phyloP scores from a whole-genome alignment of 1,140 invertebrate species.

The Daktulosphaira vitifoliae region DNA sequence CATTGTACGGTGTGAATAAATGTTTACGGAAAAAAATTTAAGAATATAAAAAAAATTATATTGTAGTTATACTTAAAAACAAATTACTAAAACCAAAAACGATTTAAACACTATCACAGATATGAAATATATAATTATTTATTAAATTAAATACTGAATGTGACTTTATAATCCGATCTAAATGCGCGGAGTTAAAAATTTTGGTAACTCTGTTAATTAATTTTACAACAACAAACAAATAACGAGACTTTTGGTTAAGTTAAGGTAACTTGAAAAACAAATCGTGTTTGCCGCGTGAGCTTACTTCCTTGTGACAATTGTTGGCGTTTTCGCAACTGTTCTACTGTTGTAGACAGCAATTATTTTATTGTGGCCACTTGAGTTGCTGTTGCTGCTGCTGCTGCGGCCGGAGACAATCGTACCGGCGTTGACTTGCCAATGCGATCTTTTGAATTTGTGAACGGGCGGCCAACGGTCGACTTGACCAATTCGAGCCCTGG shows the following conservation, averaged over 20 bases:
- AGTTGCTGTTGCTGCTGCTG: not conserved
- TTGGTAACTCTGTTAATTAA: no score
- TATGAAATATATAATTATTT: not conserved
- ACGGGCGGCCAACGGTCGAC: not conserved
- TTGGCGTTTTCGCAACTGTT: not conserved
- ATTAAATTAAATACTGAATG: no score
- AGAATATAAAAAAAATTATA: no score
- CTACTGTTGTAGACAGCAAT: no score
- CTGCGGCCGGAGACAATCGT: not conserved
- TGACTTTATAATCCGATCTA: no score
- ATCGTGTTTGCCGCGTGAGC: not conserved
- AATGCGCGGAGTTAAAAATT: no score
- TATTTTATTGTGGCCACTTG: no score
- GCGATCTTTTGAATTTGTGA: not conserved
- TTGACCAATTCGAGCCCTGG: not conserved
- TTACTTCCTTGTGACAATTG: constrained; percentile 28
- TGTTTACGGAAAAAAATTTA: not conserved
- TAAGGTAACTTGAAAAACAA: no score
- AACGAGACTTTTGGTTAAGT: no score
- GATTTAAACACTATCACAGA: constrained; percentile 27
- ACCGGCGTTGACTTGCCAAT: constrained; percentile 4
- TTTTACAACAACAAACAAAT: no score
- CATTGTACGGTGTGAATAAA: not conserved
- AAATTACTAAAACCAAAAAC: no score
- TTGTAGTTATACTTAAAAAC: no score